Conservation (phyloP, 1,140 invertebrate genomes). For the Amyelois transitella region DNA sequence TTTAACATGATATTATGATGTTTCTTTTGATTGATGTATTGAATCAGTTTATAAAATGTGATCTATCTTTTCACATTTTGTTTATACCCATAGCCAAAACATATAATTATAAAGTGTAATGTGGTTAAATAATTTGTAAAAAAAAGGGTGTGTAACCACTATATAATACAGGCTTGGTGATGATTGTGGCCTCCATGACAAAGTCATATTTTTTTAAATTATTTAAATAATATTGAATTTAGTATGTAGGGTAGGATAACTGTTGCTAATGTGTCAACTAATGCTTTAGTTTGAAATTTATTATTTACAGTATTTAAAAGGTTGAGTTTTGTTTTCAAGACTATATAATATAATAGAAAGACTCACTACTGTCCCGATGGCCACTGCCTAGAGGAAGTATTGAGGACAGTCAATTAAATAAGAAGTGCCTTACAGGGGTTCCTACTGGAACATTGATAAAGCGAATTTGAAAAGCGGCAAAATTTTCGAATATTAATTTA, state of each 20-base stretch:
- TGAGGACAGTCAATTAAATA: neutral
- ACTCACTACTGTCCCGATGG: neutral
- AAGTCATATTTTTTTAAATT: neutral
- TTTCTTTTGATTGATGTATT: neutral
- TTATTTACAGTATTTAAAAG: constrained; percentile 17
- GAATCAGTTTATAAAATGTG: too few relatives aligned
- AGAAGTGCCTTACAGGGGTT: neutral
- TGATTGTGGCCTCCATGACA: constrained; percentile 2
- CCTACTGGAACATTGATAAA: too few relatives aligned
- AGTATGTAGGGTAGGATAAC: constrained; percentile 19
- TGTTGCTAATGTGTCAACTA: constrained; percentile 22
- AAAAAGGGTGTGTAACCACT: neutral
- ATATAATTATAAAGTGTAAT: too few relatives aligned
- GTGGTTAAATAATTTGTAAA: neutral
- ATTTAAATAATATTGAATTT: neutral
- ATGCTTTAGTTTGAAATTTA: constrained; percentile 13
- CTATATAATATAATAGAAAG: neutral
- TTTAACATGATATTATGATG: neutral
- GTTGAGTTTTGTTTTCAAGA: neutral
- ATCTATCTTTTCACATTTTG: too few relatives aligned
- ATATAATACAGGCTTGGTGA: neutral
- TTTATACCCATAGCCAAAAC: too few relatives aligned
- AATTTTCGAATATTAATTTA: neutral
- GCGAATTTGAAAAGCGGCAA: neutral
- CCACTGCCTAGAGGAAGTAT: neutral